Base-by-base conservation (phyloP, 2,113 vertebrate species). In the Brachyhypopomus occidentalis region DNA sequence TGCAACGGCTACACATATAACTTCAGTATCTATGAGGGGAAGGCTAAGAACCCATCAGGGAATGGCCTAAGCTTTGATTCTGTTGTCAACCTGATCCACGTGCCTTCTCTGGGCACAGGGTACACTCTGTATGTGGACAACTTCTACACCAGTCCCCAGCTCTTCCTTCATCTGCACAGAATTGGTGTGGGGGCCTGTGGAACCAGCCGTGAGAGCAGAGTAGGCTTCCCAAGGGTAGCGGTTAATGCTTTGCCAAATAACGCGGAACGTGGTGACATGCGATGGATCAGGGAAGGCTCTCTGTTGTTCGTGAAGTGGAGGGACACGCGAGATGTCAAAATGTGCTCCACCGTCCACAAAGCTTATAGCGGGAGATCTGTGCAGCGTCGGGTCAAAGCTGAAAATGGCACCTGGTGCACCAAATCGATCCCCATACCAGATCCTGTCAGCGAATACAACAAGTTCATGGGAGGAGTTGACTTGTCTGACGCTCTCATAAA, bases 251-350 rank as follows among this genome's bases (percentile, higher is more conserved):
- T 70, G 27, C 67, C 67, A 34, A 70, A 36, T 2, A 36, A 70
- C 12, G 30, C 25, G 30, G 19, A 41, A 11, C 16, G 36, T 19
- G 69, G 69, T 19, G 36, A 45, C 36, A 71, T 71, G 36, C 69
- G 36, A 22, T 71, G 36, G 69, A 71, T 71, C 17, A 22, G 20
- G 19, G 30, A 6, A 8, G 41, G 41, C 41, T 8, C 41, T 1
- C 5, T 41, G 41, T 23, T 72, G 36, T 72, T 45, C 20, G 38
- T 72, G 20, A 72, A 72, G 70, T 72, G 70, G 41, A 72, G 36
- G 20, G 70, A 72, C 70, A 48, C 38, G 16, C 34, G 30, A 30
- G 30, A 30, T 30, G 30, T 30, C 30, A 30, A 30, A 2, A 30
- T 30, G 30, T 30, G 30, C 41, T 41, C 41, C 41, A 71, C 69